Evolutionary conservation across 2,888 invertebrate species (phyloP).

Genomic region (Hypsopygia costalis): DNA sequence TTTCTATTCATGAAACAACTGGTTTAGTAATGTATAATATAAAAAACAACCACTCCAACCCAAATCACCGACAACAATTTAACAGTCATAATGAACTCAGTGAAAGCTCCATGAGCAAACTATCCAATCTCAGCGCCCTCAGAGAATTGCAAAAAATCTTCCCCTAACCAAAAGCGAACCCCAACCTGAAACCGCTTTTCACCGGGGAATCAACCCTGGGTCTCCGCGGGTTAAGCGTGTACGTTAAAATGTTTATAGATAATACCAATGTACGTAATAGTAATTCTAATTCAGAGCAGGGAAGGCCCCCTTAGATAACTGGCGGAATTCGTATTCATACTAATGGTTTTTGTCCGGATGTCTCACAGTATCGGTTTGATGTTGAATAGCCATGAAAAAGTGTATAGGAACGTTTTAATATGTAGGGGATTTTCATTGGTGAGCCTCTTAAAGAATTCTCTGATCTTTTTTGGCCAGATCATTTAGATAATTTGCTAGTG

Average conservation of each 20-base stretch:
- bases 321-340: constrained; percentile 64
- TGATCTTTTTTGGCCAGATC: constrained; percentile 28
- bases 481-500: constrained; percentile 22
- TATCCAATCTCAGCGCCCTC: constrained; percentile 63
- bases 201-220: constrained; percentile 62
- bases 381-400: constrained; percentile 47
- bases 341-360: constrained; percentile 63
- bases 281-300: constrained; percentile 54
- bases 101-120: constrained; percentile 42
- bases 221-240: constrained; percentile 76
- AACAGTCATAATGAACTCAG: constrained; percentile 62
- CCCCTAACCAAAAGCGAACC: constrained; percentile 46
- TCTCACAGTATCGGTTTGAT: constrained; percentile 45
- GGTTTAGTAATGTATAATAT: neutral
- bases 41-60: constrained; percentile 31
- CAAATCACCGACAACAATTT: constrained; percentile 56
- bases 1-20: too few species aligned
- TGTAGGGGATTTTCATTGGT: constrained; percentile 28
- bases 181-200: constrained; percentile 50
- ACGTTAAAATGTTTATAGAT: constrained; percentile 80
- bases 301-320: constrained; percentile 44
- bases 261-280: constrained; percentile 71
- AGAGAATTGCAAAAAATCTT: constrained; percentile 58
- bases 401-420: constrained; percentile 26
- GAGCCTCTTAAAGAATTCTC: constrained; percentile 25